Percentiles rank a stretch among this genome's conserved stretches.
Evolutionary conservation across 2,797 vertebrate species (phyloP).

Genomic region (Buphagus erythrorhynchus): DNA sequence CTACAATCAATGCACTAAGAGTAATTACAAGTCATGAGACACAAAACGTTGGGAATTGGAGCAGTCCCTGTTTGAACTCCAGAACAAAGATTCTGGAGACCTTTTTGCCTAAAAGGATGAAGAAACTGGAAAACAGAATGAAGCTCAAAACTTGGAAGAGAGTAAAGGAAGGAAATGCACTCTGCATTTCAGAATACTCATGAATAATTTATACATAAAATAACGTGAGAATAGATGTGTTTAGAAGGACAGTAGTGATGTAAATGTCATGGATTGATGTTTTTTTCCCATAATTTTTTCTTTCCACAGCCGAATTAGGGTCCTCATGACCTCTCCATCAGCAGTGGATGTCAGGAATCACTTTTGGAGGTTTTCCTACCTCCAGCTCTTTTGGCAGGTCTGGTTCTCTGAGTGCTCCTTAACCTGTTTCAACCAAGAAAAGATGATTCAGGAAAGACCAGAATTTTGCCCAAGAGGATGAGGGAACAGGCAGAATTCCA

Average conservation of each 20-base stretch:
- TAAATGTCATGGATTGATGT: background rate
- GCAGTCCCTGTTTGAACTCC: background rate
- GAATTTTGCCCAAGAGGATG: background rate
- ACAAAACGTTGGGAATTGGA: rapidly evolving
- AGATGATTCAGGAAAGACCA: background rate
- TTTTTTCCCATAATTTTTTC: background rate
- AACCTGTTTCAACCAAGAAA: background rate
- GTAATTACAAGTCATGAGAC: background rate
- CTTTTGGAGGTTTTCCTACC: background rate
- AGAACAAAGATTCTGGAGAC: background rate
- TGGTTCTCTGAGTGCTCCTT: background rate
- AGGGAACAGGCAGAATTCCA: background rate
- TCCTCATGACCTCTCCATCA: rapidly evolving
- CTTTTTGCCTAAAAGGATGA: background rate
- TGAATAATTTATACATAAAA: background rate
- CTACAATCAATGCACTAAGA: background rate
- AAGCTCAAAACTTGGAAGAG: background rate
- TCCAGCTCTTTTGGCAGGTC: background rate
- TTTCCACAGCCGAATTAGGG: background rate
- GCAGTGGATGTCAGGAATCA: background rate
- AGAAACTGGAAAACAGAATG: background rate
- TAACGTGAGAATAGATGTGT: rapidly evolving
- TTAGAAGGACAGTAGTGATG: background rate
- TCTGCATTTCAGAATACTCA: background rate
- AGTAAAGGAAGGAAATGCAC: background rate